phyloP scores from a whole-genome alignment of 2,113 vertebrate genomes.

The Porphyrio hochstetteri region DNA sequence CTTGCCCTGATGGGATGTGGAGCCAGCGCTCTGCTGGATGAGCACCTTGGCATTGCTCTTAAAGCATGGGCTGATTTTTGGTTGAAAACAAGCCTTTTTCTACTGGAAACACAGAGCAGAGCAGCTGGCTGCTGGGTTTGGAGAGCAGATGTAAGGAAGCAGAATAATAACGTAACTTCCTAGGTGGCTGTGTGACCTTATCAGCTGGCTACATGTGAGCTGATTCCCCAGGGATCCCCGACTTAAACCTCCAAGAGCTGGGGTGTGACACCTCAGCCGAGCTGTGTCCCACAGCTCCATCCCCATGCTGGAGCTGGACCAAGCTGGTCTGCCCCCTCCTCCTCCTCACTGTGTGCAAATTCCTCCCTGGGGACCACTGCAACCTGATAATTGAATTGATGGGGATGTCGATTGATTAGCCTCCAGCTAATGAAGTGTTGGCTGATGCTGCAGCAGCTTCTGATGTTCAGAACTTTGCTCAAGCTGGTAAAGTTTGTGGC shows the following conservation, averaged over 20 bases:
- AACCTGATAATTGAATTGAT: neutral
- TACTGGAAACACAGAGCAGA: neutral
- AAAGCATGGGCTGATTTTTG: neutral
- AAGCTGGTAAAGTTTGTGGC: neutral
- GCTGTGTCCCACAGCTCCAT: accelerated
- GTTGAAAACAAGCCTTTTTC: neutral
- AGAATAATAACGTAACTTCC: accelerated
- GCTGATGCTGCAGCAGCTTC: neutral
- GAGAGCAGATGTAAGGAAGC: neutral
- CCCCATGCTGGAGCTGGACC: neutral
- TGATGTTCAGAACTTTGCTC: neutral
- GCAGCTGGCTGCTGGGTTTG: neutral
- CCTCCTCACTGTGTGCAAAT: neutral
- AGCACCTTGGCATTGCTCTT: neutral
- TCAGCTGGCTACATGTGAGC: neutral
- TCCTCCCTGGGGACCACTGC: neutral
- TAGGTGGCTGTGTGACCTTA: too few relatives aligned
- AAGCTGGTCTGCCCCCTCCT: accelerated
- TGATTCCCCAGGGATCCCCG: neutral
- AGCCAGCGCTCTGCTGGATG: neutral
- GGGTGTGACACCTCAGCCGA: neutral
- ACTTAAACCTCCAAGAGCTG: neutral
- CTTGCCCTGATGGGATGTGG: accelerated
- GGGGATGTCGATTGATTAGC: accelerated
- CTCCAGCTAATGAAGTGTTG: neutral